Base-by-base conservation (phyloP, 2,888 invertebrate genomes). In the Meiosimyza decipiens region DNA sequence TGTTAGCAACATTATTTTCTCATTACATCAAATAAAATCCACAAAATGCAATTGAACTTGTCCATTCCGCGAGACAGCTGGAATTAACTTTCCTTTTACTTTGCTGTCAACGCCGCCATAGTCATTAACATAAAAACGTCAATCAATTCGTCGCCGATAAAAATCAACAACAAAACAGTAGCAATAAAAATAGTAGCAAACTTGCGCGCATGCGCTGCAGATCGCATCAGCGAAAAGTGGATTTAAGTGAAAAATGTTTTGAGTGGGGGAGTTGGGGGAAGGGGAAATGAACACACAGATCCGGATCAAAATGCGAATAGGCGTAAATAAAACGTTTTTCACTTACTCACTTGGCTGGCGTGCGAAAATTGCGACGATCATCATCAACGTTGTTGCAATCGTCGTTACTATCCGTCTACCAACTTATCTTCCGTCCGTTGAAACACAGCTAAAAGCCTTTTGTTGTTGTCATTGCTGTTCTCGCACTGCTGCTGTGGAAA, bases 341-440 rank as follows among this genome's bases (percentile, higher is more conserved):
- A 57, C 22, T 55, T 3, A 33, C n/a, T 9, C 59, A 40, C 40
- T 69, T 69, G 59, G 50, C 18, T 40, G 40, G 40, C 67, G 67
- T 47, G 67, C 60, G 69, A 69, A 51, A 60, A 60, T 51, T 60
- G 69, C 69, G 40, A 60, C 62, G 60, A 60, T 69, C 67, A 67
- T 54, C 66, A 66, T 15, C 28, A 55, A 47, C 57, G 16, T 16
- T 13, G 64, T 12, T 6, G 22, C 18, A 28, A 12, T 59, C 50
- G 13, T 49, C 12, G n/a, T 49, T n/a, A 18, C 18, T 47, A 4
- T 62, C 47, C 16, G 49, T 16, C 47, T 40, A 16, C 6, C 62
- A 7, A 16, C 62, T 15, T 15, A 11, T 13, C 60, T 40, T 40
- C 40, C 40, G 40, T 15, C 40, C 9, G 40, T 63, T 11, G 22